A percentile compares a stretch with the other conserved stretches of the same genome.
Conservation (phyloP, 2,888 invertebrate genomes). For the Ferrisia virgata region DNA sequence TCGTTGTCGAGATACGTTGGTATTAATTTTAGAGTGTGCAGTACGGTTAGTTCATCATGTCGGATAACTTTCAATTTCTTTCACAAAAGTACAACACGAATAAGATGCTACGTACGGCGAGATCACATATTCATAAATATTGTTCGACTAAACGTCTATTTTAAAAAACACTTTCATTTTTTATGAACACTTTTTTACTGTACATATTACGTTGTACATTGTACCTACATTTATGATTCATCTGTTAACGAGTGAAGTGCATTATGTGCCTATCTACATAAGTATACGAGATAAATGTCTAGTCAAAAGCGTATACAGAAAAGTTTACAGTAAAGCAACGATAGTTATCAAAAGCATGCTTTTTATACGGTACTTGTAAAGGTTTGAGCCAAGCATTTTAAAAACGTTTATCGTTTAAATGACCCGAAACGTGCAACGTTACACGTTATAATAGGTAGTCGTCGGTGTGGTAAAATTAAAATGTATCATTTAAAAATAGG, state of each 20-base stretch:
- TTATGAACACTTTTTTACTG: not conserved
- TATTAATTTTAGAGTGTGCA: not conserved
- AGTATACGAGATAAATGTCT: not conserved
- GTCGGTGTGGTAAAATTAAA: not conserved
- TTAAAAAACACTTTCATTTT: not conserved
- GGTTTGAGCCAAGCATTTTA: constrained; percentile 10
- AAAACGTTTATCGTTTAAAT: not conserved
- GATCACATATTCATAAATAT: no score
- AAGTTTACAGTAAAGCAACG: not conserved
- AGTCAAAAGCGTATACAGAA: not conserved
- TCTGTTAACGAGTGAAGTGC: not conserved
- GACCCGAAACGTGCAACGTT: not conserved
- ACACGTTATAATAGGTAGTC: not conserved
- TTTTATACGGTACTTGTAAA: not conserved
- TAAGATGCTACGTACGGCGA: no score
- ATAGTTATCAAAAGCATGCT: not conserved
- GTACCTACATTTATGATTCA: not conserved
- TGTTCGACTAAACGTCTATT: not conserved
- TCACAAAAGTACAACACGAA: no score
- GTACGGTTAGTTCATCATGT: not conserved
- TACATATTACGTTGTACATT: no score
- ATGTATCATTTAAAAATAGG: not conserved
- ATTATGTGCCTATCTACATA: not conserved
- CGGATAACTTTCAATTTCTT: not conserved
- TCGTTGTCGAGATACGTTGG: not conserved